Percentiles rank a stretch among this genome's conserved stretches.
These are phyloP conservation scores for Synergus umbraculus DNA, from an alignment of 2,888 invertebrate genomes.

Conservation along the genomic window DNA sequence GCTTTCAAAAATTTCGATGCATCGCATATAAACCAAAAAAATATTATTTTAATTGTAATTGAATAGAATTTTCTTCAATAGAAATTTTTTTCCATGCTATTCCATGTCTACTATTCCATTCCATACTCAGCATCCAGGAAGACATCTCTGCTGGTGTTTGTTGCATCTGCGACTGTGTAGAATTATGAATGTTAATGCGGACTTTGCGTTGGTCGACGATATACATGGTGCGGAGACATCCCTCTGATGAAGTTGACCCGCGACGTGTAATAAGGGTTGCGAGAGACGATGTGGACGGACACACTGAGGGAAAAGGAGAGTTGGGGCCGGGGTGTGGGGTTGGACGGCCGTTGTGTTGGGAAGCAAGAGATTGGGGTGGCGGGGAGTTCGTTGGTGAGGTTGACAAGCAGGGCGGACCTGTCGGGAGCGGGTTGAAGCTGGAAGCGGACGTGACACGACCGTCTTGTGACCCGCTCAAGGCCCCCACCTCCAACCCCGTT, in stretches of 20 bases:
- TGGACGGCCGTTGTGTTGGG: constrained; percentile 47
- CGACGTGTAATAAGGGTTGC: constrained; percentile 76
- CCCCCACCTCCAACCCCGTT: constrained; percentile 48
- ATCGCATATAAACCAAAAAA: too few species aligned
- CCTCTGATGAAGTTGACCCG: constrained; percentile 75
- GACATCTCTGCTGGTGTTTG: not conserved
- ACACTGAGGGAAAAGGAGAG: constrained; percentile 52
- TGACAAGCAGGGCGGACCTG: constrained; percentile 71
- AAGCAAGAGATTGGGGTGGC: constrained; percentile 47
- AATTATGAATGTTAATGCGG: constrained; percentile 68
- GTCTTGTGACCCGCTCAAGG: constrained; percentile 72
- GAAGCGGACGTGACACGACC: constrained; percentile 76
- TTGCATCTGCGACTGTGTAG: not conserved
- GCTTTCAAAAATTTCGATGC: too few species aligned
- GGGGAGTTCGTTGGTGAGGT: constrained; percentile 58
- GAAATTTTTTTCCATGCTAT: too few species aligned
- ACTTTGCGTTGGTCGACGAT: constrained; percentile 55
- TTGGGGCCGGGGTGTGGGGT: constrained; percentile 33
- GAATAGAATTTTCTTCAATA: too few species aligned
- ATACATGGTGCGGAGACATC: constrained; percentile 65
- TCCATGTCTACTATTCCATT: not conserved
- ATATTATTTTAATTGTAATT: too few species aligned
- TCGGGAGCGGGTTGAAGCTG: constrained; percentile 70
- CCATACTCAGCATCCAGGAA: not conserved
- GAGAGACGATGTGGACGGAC: constrained; percentile 64